These are phyloP conservation scores for Brachirus orientalis DNA, from an alignment of 2,113 vertebrate species.

Conservation along the genomic window DNA sequence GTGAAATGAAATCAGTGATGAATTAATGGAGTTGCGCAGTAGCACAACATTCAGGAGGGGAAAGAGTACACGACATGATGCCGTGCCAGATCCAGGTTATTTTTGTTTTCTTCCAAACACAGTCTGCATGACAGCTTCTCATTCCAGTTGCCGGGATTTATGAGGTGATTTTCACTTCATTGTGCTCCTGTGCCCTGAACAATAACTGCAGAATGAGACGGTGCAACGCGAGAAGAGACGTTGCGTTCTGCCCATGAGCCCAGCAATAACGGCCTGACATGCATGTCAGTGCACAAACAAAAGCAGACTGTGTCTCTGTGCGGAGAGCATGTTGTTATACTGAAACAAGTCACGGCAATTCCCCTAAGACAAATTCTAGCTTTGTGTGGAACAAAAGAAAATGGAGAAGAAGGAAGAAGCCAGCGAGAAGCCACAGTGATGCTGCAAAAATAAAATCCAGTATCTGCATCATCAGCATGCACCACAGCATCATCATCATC, in stretches of 20 bases:
- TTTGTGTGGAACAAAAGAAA: neutral
- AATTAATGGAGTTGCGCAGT: conserved; percentile 5
- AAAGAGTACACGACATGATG: neutral
- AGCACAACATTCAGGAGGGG: conserved; percentile 5
- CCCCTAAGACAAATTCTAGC: conserved; percentile 17
- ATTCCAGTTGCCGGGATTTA: conserved; percentile 37
- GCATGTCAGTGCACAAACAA: conserved; percentile 12
- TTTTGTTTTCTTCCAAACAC: conserved; percentile 44
- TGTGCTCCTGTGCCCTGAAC: conserved; percentile 52
- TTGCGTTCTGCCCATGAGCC: conserved; percentile 23
- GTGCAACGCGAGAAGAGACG: conserved; percentile 27
- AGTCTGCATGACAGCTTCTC: conserved; percentile 38
- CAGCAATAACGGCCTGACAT: conserved; percentile 25
- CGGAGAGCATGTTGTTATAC: neutral
- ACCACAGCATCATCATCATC: conserved; percentile 38
- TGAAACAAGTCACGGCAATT: conserved; percentile 16
- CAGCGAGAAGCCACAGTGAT: conserved; percentile 7
- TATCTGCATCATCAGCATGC: conserved; percentile 63
- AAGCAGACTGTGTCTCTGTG: neutral
- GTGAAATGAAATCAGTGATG: conserved; percentile 3
- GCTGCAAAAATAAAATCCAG: conserved; percentile 46
- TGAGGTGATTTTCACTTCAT: conserved; percentile 49
- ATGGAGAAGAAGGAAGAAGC: conserved; percentile 1
- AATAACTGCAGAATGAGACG: conserved; percentile 61
- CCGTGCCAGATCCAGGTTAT: conserved; percentile 30